Conservation (phyloP, 2,113 vertebrate species). For the Cnemophilus loriae region DNA sequence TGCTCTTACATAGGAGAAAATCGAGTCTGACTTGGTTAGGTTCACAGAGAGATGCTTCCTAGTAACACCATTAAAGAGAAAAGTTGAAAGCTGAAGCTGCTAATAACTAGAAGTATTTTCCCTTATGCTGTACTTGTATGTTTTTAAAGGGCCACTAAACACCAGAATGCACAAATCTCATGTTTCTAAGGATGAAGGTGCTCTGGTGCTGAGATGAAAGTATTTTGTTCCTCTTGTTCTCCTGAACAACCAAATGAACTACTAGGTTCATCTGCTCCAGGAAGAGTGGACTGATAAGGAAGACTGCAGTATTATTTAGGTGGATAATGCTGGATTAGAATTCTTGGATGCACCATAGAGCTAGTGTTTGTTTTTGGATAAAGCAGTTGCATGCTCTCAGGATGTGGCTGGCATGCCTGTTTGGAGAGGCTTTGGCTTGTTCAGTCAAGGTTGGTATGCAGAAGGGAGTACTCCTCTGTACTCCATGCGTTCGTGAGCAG, state of each 20-base stretch:
- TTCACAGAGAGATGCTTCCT: not conserved
- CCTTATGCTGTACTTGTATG: not conserved
- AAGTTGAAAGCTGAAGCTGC: not conserved
- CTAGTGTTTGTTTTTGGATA: not conserved
- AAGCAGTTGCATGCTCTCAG: not conserved
- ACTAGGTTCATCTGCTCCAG: not conserved
- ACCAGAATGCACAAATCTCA: accelerated
- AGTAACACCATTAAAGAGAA: not conserved
- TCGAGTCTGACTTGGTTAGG: not conserved
- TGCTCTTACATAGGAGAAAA: not conserved
- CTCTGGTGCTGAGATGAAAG: not conserved
- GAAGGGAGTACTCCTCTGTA: not conserved
- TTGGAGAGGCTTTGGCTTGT: conserved; percentile 22
- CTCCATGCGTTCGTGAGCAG: accelerated
- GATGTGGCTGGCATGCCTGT: not conserved
- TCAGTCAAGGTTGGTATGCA: not conserved
- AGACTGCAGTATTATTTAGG: not conserved
- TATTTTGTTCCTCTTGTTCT: not conserved
- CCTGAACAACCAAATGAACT: not conserved
- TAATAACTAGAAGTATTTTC: not conserved
- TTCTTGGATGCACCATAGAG: not conserved
- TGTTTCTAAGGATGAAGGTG: not conserved
- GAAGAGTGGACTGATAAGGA: not conserved
- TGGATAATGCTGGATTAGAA: not conserved
- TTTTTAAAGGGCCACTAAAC: not conserved